Percentiles rank a stretch among this genome's conserved stretches.
Conservation (phyloP, 2,888 invertebrate genomes). For the Drosophila flavopinicola region DNA sequence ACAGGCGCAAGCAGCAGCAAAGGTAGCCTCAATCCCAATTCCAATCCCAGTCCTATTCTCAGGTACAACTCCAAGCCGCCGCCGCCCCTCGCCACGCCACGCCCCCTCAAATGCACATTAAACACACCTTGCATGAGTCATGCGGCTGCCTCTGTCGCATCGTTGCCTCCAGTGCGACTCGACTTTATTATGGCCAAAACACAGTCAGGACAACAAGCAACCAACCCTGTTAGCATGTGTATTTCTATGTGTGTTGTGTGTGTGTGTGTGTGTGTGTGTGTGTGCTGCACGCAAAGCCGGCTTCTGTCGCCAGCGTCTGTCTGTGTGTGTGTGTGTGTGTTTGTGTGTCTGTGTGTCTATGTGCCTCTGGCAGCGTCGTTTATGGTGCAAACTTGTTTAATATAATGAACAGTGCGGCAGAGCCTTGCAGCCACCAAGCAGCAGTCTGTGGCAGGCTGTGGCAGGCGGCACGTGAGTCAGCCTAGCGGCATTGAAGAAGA, state of each 20-base stretch:
- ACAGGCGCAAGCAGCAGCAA: constrained; percentile 4
- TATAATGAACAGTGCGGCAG: constrained; percentile 72
- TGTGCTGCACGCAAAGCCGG: constrained; percentile 53
- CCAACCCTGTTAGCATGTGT: constrained; percentile 53
- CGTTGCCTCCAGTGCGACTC: constrained; percentile 56
- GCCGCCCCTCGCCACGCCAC: neutral
- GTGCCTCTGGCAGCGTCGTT: constrained; percentile 69
- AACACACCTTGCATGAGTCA: constrained; percentile 78
- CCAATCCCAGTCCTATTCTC: constrained; percentile 2
- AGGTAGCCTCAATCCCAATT: constrained; percentile 4
- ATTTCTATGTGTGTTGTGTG: constrained; percentile 4
- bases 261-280: constrained; percentile 11
- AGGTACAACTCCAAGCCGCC: constrained; percentile 21
- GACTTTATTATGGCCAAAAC: constrained; percentile 71
- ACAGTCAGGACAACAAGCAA: constrained; percentile 48
- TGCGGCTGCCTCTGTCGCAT: constrained; percentile 53
- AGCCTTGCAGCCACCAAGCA: constrained; percentile 43
- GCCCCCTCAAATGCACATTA: constrained; percentile 58
- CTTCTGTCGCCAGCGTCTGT: constrained; percentile 42
- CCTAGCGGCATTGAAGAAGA: constrained; percentile 21
- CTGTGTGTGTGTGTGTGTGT: constrained; percentile 2
- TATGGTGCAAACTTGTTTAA: constrained; percentile 79
- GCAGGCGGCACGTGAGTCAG: constrained; percentile 75
- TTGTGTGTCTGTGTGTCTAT: constrained; percentile 24
- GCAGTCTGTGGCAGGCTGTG: too few relatives aligned